phyloP scores from a whole-genome alignment of 2,888 invertebrate genomes.

The Drosophila falleni region DNA sequence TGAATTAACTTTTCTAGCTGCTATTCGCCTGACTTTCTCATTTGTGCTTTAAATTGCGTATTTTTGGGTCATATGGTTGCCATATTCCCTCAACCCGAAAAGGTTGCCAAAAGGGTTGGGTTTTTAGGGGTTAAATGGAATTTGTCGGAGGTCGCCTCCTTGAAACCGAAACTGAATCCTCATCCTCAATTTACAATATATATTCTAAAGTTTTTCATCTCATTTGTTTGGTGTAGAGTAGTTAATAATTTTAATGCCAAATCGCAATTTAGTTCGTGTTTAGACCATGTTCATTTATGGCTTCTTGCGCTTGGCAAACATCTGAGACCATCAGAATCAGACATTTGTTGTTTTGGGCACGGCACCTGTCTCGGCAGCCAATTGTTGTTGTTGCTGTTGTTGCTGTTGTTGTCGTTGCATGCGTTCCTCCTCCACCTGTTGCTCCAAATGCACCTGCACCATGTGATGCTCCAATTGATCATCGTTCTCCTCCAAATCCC shows the following conservation, averaged over 20 bases:
- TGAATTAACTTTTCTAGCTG: not conserved
- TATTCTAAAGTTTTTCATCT: slow-evolving; percentile 2
- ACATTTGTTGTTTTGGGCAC: slow-evolving; percentile 64
- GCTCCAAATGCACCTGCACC: slow-evolving; percentile 52
- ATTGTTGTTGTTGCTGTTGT: slow-evolving; percentile 28
- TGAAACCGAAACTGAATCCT: slow-evolving; percentile 74
- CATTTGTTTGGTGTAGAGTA: not conserved
- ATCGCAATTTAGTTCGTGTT: not conserved
- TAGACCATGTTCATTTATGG: slow-evolving; percentile 21
- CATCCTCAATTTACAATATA: slow-evolving; percentile 22
- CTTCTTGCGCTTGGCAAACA: slow-evolving; percentile 72
- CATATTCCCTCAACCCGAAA: not conserved
- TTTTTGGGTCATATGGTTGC: slow-evolving; percentile 5
- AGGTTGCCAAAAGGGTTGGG: not conserved
- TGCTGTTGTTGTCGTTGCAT: slow-evolving; percentile 26
- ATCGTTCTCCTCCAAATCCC: slow-evolving; percentile 73
- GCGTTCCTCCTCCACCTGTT: slow-evolving; percentile 11
- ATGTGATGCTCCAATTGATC: slow-evolving; percentile 59
- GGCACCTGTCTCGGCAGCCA: slow-evolving; percentile 49
- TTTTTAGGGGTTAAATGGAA: not conserved
- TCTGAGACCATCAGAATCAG: slow-evolving; percentile 73
- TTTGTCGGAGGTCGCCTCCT: slow-evolving; percentile 22
- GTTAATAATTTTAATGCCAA: slow-evolving; percentile 15
- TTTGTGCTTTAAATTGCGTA: not conserved
- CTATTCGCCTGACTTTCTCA: not conserved